Base-by-base conservation (phyloP, 2,113 vertebrate genomes). In the Clarias gariepinus region DNA sequence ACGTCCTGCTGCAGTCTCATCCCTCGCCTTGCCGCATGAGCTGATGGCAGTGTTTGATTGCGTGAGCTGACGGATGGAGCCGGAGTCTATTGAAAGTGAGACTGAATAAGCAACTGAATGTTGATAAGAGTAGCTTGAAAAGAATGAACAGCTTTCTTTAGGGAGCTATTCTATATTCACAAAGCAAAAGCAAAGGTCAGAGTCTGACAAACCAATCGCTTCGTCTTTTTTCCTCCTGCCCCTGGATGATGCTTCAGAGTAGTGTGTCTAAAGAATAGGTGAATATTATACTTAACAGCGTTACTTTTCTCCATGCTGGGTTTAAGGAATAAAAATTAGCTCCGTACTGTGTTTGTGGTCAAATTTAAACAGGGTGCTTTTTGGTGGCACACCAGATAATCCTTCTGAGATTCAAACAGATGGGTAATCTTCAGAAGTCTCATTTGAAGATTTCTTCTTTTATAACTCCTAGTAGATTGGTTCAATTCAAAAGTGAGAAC, bases 161-260 rank as follows among this genome's bases (percentile, higher is more conserved):
- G 85, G 80, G 83, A 89, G 81, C 64, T 84, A 36, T 77, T 90
- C 84, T 86, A 81, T 88, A 87, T 88, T 86, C 84, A 82, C 73
- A 83, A 81, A 58, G 79, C 15, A 78, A 33, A 87, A 89, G 74
- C 83, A 90, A 90, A 90, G 89, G 89, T 90, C 87, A 90, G 81
- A 61, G 84, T 69, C 30, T 77, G 74, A 83, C 80, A 83, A 86
- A 87, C 79, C 84, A 85, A 85, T 83, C 87, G 77, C 28, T 81
- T 73, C 58, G 41, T 47, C 47, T 47, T 5, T 78, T 52, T 81
- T 76, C 73, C 80, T 41, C 73, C 63, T 84, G 73, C 16, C 66
- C 64, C 41, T 81, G 77, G 73, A 77, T 82, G 58, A 82, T 30
- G 25, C 47, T 71, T 63, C 52, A 79, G 68, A 66, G 5, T 7